Conservation (phyloP, 2,888 invertebrate species). For the Sceliomorpha sp. region DNA sequence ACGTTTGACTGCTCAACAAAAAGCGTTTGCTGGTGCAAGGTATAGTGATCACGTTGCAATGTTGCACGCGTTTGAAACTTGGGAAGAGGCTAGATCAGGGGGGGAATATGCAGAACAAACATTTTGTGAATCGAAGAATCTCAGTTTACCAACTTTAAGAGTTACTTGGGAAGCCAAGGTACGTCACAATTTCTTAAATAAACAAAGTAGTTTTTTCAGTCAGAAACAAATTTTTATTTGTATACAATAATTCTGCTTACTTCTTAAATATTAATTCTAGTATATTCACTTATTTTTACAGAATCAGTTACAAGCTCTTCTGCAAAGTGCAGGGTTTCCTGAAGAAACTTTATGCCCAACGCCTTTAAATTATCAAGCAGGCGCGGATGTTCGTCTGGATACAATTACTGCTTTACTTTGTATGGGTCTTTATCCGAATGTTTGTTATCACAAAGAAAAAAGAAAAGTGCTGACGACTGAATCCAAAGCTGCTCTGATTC, state of each 20-base stretch:
- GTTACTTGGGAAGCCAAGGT: constrained; percentile 95
- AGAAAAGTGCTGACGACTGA: constrained; percentile 97
- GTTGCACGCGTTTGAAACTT: constrained; percentile 94
- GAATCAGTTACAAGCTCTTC: constrained; percentile 85
- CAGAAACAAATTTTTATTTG: constrained; percentile 13
- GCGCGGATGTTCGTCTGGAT: constrained; percentile 90
- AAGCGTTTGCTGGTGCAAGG: constrained; percentile 91
- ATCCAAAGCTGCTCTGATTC: constrained; percentile 95
- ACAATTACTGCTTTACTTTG: constrained; percentile 91
- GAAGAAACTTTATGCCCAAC: constrained; percentile 91
- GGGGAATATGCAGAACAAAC: constrained; percentile 88
- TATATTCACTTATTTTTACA: too few relatives aligned
- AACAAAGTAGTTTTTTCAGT: not conserved
- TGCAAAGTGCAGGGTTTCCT: constrained; percentile 91
- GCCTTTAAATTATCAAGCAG: constrained; percentile 87
- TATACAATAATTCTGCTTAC: too few relatives aligned
- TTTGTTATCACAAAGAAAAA: constrained; percentile 97
- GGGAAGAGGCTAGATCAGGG: constrained; percentile 86
- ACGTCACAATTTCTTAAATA: constrained; percentile 26
- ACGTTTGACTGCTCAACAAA: constrained; percentile 91
- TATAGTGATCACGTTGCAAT: constrained; percentile 98
- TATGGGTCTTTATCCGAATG: constrained; percentile 97
- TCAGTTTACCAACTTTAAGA: constrained; percentile 93
- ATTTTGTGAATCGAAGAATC: constrained; percentile 95
- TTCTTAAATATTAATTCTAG: too few relatives aligned